Evolutionary conservation across 2,888 invertebrate species (phyloP), one percentile per base, ranked within the genome.

Genomic region (Polyploca ridens): DNA sequence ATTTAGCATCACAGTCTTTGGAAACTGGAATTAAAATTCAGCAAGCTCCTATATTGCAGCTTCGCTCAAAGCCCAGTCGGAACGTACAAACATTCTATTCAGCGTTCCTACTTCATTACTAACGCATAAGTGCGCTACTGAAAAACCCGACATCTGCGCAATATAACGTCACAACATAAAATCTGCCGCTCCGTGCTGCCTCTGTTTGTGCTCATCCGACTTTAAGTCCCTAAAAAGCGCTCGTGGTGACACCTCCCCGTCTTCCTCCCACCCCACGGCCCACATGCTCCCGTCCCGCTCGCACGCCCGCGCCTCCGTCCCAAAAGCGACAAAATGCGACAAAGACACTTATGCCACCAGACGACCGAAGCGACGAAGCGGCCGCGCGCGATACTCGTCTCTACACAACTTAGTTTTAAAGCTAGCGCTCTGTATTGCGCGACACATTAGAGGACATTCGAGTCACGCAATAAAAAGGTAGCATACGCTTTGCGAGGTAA

Each of bases 361-460:
- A 89, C 84, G 85, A 68, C 89, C 71, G 68, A 91, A 90, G 86
- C 89, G 90, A 88, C 91, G 69, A 33, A 67, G 63, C 62, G 66
- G 69, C 66, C 68, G 72, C 87, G 81, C 76, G 81, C 85, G 69
- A 93, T 86, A 84, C 82, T 87, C 83, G 77, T 76, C 91, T 84
- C 81, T 92, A 91, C 72, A 63, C 60, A 70, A 70, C 77, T 79
- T 73, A 78, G 74, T 77, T 82, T 87, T 90, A 89, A 89, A 88
- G 88, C 87, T 83, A 87, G 78, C 84, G 89, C 88, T 85, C 87
- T 81, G 86, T 84, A 89, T 88, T 81, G 87, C 82, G 92, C 91
- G 93, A 94, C 93, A 93, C 89, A 93, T 93, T 93, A 93, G 93
- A 93, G 86, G 93, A 93, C 93, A 93, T 83, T 86, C 85, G 71